phyloP scores from a whole-genome alignment of 2,888 invertebrate genomes.

The Hartigia nigra region DNA sequence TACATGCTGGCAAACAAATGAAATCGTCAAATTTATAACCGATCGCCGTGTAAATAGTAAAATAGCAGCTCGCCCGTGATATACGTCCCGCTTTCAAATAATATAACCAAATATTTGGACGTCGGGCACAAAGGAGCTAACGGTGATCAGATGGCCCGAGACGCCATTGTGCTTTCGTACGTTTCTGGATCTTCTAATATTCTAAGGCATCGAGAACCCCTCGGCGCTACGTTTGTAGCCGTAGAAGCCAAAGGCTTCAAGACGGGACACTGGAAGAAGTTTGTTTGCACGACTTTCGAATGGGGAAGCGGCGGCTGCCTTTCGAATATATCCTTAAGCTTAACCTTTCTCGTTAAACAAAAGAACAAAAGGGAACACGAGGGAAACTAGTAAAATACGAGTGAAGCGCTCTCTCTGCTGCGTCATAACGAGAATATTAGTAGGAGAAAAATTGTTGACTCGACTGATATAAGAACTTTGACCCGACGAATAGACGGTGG shows the following conservation, averaged over 20 bases:
- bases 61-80: constrained; percentile 15
- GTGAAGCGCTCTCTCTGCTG: background rate
- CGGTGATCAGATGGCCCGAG: background rate
- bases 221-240: background rate
- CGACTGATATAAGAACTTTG: background rate
- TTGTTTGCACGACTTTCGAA: background rate
- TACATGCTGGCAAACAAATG: constrained; percentile 16
- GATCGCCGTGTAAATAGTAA: constrained; percentile 22
- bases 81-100: constrained; percentile 20
- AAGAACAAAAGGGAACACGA: background rate
- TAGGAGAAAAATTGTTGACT: background rate
- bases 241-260: background rate
- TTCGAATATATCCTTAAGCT: background rate
- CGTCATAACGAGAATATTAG: background rate
- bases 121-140: constrained; percentile 13
- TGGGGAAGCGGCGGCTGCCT: background rate
- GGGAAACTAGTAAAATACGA: background rate
- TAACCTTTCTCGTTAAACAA: background rate
- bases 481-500: background rate
- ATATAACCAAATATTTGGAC: constrained; percentile 25
- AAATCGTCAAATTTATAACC: constrained; percentile 21
- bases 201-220: background rate
- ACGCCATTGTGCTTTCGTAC: background rate
- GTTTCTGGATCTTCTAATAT: background rate
- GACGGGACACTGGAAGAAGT: background rate